Evolutionary conservation across 2,113 vertebrate species (phyloP).

Genomic region (Chaetura pelagica): DNA sequence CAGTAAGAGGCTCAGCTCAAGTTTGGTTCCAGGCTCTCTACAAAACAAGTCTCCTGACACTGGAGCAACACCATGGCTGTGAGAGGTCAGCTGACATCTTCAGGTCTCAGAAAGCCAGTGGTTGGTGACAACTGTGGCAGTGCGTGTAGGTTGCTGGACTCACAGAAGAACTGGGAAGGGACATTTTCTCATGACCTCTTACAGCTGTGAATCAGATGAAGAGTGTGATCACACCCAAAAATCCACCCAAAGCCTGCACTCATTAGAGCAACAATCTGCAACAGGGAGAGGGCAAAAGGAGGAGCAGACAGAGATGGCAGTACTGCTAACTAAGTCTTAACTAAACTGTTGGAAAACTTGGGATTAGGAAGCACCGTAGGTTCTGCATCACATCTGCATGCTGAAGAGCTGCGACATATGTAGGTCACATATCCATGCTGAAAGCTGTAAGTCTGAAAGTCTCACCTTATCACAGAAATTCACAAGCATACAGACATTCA

Average conservation of each 20-base stretch:
- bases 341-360: background rate
- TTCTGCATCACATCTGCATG: background rate
- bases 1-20: background rate
- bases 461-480: background rate
- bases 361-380: background rate
- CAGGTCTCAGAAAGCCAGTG: background rate
- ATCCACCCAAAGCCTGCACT: background rate
- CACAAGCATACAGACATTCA: background rate
- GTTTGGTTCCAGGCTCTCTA: background rate
- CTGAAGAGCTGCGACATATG: background rate
- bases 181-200: background rate
- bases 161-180: background rate
- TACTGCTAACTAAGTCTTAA: fast-evolving
- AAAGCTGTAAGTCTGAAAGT: background rate
- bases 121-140: background rate
- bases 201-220: background rate
- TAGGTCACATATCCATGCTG: fast-evolving
- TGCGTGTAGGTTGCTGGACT: background rate
- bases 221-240: background rate
- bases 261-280: background rate
- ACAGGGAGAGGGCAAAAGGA: background rate
- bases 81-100: background rate
- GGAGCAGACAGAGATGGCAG: background rate
- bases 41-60: background rate
- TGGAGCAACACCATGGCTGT: background rate